Conservation (phyloP, 2,797 vertebrate species). For the Coregonus sp. region DNA sequence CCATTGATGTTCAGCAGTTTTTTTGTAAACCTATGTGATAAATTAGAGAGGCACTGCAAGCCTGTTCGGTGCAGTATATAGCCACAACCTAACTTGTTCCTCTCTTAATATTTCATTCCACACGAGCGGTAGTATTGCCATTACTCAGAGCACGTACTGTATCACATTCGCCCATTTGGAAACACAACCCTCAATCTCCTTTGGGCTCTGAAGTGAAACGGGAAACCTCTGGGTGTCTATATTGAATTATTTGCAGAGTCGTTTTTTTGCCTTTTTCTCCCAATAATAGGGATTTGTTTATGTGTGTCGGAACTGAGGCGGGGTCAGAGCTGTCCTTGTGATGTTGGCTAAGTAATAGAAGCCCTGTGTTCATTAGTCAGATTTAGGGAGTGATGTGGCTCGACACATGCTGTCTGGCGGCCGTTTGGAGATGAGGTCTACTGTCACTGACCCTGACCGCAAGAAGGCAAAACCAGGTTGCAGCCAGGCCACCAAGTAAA, state of each 20-base stretch:
- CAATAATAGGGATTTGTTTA: slow-evolving; percentile 51
- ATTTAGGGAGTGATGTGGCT: no score
- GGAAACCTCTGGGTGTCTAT: slow-evolving; percentile 68
- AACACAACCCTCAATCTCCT: slow-evolving; percentile 73
- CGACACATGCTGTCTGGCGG: no score
- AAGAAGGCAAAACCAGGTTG: slow-evolving; percentile 30
- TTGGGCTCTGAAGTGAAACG: slow-evolving; percentile 67
- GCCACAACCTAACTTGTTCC: slow-evolving; percentile 72
- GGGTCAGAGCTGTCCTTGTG: slow-evolving; percentile 33
- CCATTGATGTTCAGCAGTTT: slow-evolving; percentile 11
- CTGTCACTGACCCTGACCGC: slow-evolving; percentile 22
- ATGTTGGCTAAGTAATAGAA: slow-evolving; percentile 42
- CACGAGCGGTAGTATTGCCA: slow-evolving; percentile 72
- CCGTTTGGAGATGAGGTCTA: slow-evolving; percentile 27
- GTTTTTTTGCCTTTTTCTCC: slow-evolving; percentile 45
- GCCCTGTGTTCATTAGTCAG: slow-evolving; percentile 35
- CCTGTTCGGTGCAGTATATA: slow-evolving; percentile 62
- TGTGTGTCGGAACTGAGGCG: slow-evolving; percentile 11
- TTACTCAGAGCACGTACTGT: slow-evolving; percentile 70
- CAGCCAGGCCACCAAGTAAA: slow-evolving; percentile 38
- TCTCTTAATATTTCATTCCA: slow-evolving; percentile 80
- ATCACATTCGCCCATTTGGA: slow-evolving; percentile 76
- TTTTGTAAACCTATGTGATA: slow-evolving; percentile 7
- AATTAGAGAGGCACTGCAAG: slow-evolving; percentile 16
- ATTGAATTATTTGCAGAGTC: slow-evolving; percentile 71